Conservation (phyloP, 2,888 invertebrate species). For the Gryllus longicercus region DNA sequence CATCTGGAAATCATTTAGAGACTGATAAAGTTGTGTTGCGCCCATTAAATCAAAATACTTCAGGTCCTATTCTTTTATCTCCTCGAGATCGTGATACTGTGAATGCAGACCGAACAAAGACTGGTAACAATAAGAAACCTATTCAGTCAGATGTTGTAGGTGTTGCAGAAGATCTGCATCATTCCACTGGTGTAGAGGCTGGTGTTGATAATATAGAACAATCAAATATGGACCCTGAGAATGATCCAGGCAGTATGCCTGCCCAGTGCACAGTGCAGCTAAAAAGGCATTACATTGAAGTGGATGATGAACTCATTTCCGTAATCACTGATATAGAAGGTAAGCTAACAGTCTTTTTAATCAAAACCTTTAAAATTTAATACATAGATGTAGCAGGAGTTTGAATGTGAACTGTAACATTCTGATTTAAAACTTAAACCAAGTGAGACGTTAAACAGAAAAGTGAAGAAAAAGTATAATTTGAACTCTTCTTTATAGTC, state of each 20-base stretch:
- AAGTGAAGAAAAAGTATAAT: no score
- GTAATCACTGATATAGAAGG: slow-evolving; percentile 71
- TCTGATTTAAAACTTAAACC: no score
- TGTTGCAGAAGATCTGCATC: slow-evolving; percentile 24
- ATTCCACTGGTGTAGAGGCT: slow-evolving; percentile 21
- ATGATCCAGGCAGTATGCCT: slow-evolving; percentile 18
- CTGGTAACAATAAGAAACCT: slow-evolving; percentile 20
- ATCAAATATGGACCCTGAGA: not conserved
- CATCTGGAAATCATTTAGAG: slow-evolving; percentile 24
- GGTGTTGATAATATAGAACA: slow-evolving; percentile 21
- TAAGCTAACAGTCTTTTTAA: slow-evolving; percentile 41
- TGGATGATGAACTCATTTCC: slow-evolving; percentile 68
- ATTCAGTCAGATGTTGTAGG: slow-evolving; percentile 20
- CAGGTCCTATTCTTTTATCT: slow-evolving; percentile 31
- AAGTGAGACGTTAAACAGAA: no score
- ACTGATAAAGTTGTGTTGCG: slow-evolving; percentile 46
- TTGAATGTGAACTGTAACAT: no score
- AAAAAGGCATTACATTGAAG: slow-evolving; percentile 64
- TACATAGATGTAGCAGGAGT: no score
- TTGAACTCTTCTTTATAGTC: no score
- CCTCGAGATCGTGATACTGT: slow-evolving; percentile 32
- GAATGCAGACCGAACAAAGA: slow-evolving; percentile 29
- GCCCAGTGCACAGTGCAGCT: slow-evolving; percentile 61
- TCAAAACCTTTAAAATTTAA: no score
- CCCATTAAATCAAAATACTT: slow-evolving; percentile 42